Conservation (phyloP, 2,888 invertebrate species). For the Piscicola geometra region DNA sequence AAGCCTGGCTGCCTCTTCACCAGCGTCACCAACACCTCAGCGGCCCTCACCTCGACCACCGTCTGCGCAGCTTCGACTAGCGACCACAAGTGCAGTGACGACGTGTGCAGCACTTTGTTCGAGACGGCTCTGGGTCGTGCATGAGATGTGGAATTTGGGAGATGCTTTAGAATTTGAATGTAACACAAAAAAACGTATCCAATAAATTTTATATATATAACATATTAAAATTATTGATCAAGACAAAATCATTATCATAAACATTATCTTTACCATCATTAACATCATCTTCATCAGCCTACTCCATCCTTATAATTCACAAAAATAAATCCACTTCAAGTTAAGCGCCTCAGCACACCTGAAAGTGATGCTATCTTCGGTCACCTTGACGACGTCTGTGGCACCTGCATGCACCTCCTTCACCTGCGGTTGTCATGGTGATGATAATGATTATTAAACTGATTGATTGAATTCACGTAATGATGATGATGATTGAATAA, state of each 20-base stretch:
- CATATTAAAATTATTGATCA: neutral
- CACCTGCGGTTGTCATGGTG: neutral
- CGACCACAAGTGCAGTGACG: neutral
- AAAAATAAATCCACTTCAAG: neutral
- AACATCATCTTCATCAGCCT: no score
- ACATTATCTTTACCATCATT: no score
- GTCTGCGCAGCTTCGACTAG: neutral
- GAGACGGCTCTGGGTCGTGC: slow-evolving; percentile 2
- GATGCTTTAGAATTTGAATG: no score
- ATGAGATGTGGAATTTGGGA: no score
- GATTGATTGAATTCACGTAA: no score
- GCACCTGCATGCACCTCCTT: neutral
- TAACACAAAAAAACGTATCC: neutral
- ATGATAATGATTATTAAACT: no score
- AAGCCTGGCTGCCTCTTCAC: neutral
- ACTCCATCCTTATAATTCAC: no score
- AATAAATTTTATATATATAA: neutral
- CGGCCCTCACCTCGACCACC: neutral
- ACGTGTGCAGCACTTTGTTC: neutral
- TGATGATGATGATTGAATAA: no score
- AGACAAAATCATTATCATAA: neutral
- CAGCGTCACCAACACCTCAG: neutral
- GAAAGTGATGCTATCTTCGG: neutral
- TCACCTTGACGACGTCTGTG: neutral
- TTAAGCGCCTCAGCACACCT: neutral